These are phyloP conservation scores for Brachionus plicatilis DNA, from an alignment of 1,140 invertebrate species.

Conservation along the genomic window DNA sequence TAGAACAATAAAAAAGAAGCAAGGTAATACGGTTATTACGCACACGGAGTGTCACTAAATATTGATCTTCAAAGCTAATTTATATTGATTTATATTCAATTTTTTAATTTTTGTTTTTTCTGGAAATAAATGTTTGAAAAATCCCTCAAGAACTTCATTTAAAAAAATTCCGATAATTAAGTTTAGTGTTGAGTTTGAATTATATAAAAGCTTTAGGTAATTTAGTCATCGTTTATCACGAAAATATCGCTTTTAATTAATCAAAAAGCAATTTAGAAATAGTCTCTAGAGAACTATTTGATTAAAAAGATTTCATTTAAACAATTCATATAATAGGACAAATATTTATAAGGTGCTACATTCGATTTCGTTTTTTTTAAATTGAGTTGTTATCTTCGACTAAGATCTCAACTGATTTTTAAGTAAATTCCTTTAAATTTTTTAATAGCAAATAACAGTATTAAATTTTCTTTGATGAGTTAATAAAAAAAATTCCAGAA, in stretches of 20 bases:
- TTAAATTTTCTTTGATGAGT: too few species aligned
- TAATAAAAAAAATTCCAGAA: too few species aligned
- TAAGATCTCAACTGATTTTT: neutral
- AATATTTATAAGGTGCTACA: neutral
- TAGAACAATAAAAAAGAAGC: slow-evolving; percentile 10
- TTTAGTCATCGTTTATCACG: neutral
- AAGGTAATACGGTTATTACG: slow-evolving; percentile 34
- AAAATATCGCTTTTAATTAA: neutral
- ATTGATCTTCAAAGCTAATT: neutral
- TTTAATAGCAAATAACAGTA: too few species aligned
- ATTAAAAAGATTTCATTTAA: neutral
- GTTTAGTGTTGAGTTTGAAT: neutral
- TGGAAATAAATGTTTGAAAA: neutral
- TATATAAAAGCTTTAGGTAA: slow-evolving; percentile 10
- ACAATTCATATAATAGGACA: neutral
- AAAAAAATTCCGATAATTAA: neutral
- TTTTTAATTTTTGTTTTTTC: slow-evolving; percentile 3
- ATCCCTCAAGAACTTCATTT: neutral
- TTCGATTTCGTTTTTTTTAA: neutral
- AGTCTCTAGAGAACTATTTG: neutral
- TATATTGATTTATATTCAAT: neutral
- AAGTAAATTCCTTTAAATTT: neutral
- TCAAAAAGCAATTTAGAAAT: neutral
- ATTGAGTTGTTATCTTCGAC: neutral
- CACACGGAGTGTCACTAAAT: slow-evolving; percentile 33